Percentiles rank a stretch among this genome's conserved stretches.
Evolutionary conservation across 92 coral and sea anemone genomes (phyloP).

Genomic region (Porites lobata): DNA sequence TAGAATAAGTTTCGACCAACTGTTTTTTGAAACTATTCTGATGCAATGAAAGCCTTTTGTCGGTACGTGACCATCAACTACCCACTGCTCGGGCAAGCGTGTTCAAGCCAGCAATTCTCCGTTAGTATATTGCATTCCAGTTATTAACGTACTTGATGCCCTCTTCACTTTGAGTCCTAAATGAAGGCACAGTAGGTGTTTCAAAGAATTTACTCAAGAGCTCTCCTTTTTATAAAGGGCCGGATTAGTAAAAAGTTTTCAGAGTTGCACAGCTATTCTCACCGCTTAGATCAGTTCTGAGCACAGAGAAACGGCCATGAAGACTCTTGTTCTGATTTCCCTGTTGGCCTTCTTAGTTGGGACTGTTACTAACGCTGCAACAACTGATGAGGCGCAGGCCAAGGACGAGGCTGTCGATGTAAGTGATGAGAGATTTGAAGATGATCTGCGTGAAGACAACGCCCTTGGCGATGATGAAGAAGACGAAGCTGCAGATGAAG

Average conservation of each 20-base stretch:
- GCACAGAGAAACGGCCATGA: not conserved
- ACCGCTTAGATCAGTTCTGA: not conserved
- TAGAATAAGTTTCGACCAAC: no score
- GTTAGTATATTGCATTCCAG: no score
- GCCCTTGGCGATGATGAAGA: not conserved
- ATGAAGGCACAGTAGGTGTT: no score
- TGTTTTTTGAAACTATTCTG: no score
- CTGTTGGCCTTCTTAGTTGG: constrained; percentile 25
- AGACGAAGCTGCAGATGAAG: not conserved
- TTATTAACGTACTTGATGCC: no score
- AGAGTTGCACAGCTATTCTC: not conserved
- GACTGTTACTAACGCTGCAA: not conserved
- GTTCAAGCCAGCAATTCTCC: no score
- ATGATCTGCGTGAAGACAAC: constrained; percentile 5
- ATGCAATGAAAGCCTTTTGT: no score
- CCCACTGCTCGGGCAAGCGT: no score
- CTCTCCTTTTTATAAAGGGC: not conserved
- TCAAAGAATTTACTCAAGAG: not conserved
- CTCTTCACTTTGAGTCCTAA: no score
- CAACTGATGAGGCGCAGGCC: not conserved
- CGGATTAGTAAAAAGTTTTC: not conserved
- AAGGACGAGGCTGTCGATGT: not conserved
- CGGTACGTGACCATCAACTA: no score
- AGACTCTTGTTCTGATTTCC: constrained; percentile 13
- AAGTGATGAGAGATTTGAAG: not conserved